Evolutionary conservation across 1,140 invertebrate species (phyloP).

Genomic region (Nephila pilipes): DNA sequence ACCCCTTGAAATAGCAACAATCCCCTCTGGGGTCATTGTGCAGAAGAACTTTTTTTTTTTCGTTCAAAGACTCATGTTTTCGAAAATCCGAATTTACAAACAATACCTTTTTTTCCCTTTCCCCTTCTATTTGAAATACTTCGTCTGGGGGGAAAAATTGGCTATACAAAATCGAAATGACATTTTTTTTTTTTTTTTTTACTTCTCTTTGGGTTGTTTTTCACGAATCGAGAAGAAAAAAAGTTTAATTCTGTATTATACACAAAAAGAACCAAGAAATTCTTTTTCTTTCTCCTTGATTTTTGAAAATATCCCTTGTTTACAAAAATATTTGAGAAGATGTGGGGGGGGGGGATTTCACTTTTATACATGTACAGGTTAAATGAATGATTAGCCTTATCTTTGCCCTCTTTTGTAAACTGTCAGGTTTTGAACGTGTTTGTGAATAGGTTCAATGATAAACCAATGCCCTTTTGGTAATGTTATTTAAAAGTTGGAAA

Average conservation of each 20-base stretch:
- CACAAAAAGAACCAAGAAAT: not conserved
- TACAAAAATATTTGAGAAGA: not conserved
- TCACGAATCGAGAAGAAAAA: not conserved
- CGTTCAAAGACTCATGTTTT: conserved; percentile 5
- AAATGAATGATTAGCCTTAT: not conserved
- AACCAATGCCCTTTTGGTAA: not conserved
- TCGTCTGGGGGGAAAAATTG: not conserved
- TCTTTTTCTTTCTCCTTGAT: not conserved
- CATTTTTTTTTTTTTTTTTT: not conserved
- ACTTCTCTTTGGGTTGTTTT: not conserved
- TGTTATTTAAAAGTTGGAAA: not conserved
- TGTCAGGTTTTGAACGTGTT: not conserved
- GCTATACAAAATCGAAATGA: not conserved
- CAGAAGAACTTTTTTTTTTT: not conserved
- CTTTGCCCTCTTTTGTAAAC: not conserved
- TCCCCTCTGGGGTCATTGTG: conserved; percentile 34
- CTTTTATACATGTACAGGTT: not conserved
- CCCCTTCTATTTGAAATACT: not conserved
- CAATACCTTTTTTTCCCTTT: not conserved
- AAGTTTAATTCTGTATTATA: conserved; percentile 3
- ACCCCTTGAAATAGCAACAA: not conserved
- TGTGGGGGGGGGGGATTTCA: not conserved
- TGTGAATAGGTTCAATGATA: not conserved
- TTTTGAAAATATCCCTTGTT: not conserved
- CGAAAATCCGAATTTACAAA: conserved; percentile 44